phyloP scores from a whole-genome alignment of 2,888 invertebrate genomes.

The Silvanus unidentatus region DNA sequence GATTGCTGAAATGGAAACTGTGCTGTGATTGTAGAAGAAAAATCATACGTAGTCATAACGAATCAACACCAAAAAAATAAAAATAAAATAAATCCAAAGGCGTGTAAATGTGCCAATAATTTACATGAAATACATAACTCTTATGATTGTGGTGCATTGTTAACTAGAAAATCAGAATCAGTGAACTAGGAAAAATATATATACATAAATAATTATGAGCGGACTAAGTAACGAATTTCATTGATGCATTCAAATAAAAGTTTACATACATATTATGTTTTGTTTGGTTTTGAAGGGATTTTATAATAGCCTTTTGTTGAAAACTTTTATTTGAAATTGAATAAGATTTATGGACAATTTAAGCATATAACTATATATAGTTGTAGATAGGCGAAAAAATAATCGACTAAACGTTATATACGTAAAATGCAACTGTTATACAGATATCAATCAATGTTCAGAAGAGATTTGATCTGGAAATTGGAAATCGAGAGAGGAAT shows the following conservation, averaged over 20 bases:
- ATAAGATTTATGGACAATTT: constrained; percentile 8
- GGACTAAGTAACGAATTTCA: too few species aligned
- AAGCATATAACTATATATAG: not conserved
- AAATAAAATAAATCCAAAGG: constrained; percentile 3
- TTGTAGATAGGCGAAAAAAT: constrained; percentile 20
- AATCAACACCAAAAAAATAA: constrained; percentile 20
- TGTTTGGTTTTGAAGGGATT: too few species aligned
- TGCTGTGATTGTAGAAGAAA: constrained; percentile 61
- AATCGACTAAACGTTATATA: constrained; percentile 18
- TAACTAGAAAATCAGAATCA: constrained; percentile 30
- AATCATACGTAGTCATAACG: constrained; percentile 16
- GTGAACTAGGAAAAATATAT: constrained; percentile 11
- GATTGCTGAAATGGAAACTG: constrained; percentile 88
- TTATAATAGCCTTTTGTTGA: too few species aligned
- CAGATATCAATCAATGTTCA: not conserved
- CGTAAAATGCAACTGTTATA: not conserved
- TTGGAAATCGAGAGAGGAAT: too few species aligned
- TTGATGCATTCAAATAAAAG: too few species aligned
- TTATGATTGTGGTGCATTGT: constrained; percentile 46
- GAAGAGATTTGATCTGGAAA: too few species aligned
- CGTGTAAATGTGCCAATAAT: constrained; percentile 3
- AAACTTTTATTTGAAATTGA: not conserved
- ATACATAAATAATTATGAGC: not conserved
- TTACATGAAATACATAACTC: constrained; percentile 25
- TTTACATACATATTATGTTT: too few species aligned